phyloP scores from a whole-genome alignment of 1,140 invertebrate genomes.

The Eriosoma lanigerum region DNA sequence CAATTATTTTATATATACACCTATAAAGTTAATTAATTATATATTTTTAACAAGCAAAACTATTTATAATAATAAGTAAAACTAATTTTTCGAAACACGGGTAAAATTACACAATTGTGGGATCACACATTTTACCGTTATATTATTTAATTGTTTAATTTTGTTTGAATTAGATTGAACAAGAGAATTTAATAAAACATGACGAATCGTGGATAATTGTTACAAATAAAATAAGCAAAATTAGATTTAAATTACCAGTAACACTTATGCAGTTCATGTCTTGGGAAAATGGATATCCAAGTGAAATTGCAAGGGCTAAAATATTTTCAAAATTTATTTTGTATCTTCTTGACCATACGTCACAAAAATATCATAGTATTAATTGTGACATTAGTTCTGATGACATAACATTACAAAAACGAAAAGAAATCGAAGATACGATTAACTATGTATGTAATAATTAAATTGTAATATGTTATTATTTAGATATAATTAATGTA shows the following conservation, averaged over 20 bases:
- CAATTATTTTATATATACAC: neutral
- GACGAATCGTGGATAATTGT: slow-evolving; percentile 41
- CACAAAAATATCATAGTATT: neutral
- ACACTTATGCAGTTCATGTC: neutral
- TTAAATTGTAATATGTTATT: too few relatives aligned
- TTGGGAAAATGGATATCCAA: slow-evolving; percentile 4
- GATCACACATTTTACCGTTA: too few relatives aligned
- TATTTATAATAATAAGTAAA: too few relatives aligned
- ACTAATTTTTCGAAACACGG: too few relatives aligned
- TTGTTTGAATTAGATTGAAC: slow-evolving; percentile 5
- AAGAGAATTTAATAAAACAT: slow-evolving; percentile 31
- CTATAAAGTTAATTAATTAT: too few relatives aligned
- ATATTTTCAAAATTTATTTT: neutral
- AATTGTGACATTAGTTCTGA: neutral
- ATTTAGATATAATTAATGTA: too few relatives aligned
- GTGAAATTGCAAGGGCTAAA: neutral
- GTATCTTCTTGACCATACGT: neutral
- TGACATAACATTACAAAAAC: neutral
- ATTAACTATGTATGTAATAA: neutral
- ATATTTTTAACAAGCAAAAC: too few relatives aligned
- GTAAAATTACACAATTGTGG: too few relatives aligned
- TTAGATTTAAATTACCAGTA: neutral
- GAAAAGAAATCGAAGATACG: neutral
- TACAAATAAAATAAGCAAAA: neutral
- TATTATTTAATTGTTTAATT: too few relatives aligned